Conservation (phyloP, 2,888 invertebrate genomes). For the Dichetophora obliterata region DNA sequence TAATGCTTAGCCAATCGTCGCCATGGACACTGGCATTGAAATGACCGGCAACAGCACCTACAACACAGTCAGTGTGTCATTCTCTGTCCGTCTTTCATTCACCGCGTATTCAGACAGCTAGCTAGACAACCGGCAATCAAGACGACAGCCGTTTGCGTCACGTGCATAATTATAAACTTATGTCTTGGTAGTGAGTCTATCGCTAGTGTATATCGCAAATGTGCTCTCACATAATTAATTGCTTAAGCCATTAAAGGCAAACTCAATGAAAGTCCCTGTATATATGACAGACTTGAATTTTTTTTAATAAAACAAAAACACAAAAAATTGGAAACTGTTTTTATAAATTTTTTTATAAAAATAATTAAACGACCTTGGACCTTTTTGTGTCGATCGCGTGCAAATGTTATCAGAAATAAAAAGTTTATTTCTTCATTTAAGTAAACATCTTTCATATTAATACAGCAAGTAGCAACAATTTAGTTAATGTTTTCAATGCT, state of each 20-base stretch:
- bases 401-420: constrained; percentile 11
- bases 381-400: constrained; percentile 3
- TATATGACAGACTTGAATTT: too few species aligned
- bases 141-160: neutral
- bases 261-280: too few species aligned
- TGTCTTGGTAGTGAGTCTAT: neutral
- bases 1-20: too few species aligned
- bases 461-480: too few species aligned
- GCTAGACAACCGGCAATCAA: neutral
- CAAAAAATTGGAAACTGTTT: neutral
- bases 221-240: too few species aligned
- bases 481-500: too few species aligned
- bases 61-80: too few species aligned
- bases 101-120: neutral
- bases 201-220: neutral
- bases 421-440: neutral
- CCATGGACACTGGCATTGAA: too few species aligned
- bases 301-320: neutral
- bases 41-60: too few species aligned
- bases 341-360: neutral
- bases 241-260: too few species aligned
- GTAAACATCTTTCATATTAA: neutral
- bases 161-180: constrained; percentile 7
- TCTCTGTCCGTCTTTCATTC: neutral
- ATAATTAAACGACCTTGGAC: constrained; percentile 1